Percentiles rank a stretch among this genome's conserved stretches.
Evolutionary conservation across 2,888 invertebrate genomes (phyloP).

Genomic region (Lithosia quadra): DNA sequence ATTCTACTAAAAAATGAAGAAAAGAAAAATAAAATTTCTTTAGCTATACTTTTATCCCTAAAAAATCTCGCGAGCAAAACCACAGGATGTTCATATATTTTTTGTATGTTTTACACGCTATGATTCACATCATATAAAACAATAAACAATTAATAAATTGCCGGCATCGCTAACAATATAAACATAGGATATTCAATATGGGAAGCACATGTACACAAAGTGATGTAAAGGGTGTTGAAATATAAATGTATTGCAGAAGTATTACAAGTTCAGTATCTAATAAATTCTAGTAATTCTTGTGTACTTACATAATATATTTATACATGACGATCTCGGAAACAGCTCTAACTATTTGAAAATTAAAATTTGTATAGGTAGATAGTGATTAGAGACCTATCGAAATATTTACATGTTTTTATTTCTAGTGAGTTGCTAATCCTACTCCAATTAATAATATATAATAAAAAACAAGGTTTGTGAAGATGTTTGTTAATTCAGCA

Average conservation of each 20-base stretch:
- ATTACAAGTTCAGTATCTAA: background rate
- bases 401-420: no score
- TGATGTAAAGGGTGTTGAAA: slow-evolving; percentile 20
- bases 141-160: slow-evolving; percentile 56
- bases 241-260: slow-evolving; percentile 18
- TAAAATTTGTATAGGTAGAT: no score
- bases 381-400: no score
- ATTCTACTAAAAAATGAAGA: no score
- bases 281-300: background rate
- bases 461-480: no score
- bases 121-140: slow-evolving; percentile 41
- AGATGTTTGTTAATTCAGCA: no score
- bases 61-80: background rate
- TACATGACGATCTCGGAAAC: no score
- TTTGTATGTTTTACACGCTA: slow-evolving; percentile 26
- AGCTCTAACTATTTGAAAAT: no score
- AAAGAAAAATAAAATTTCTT: no score
- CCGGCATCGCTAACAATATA: slow-evolving; percentile 46
- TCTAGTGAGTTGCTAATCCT: no score
- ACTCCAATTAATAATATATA: no score
- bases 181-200: slow-evolving; percentile 57
- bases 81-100: background rate
- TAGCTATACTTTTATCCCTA: background rate
- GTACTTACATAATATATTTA: no score
- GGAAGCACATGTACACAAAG: slow-evolving; percentile 57